Evolutionary conservation across 2,113 vertebrate genomes (phyloP).

Genomic region (Clinocottus analis): DNA sequence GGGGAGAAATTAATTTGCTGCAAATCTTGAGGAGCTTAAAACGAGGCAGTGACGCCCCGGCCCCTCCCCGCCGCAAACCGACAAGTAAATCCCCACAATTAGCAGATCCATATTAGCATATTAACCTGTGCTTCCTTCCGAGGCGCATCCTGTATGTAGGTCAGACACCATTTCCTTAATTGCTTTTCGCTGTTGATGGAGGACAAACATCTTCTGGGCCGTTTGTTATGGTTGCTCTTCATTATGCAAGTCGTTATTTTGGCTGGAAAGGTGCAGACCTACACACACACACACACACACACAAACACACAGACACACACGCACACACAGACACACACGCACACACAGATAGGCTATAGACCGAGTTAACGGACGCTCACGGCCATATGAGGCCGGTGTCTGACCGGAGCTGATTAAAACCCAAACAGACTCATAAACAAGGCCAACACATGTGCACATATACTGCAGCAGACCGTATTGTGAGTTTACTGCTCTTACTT

Average conservation of each 20-base stretch:
- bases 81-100: constrained; percentile 80
- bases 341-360: constrained; percentile 6
- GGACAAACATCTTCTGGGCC: constrained; percentile 73
- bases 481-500: background rate
- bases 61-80: constrained; percentile 54
- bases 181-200: constrained; percentile 70
- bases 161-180: constrained; percentile 83
- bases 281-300: background rate
- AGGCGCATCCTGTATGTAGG: constrained; percentile 81
- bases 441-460: constrained; percentile 60
- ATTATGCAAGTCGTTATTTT: constrained; percentile 73
- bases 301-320: constrained; percentile 4
- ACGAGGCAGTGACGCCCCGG: constrained; percentile 66
- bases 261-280: constrained; percentile 56
- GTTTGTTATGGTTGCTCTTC: constrained; percentile 62
- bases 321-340: background rate
- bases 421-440: constrained; percentile 71
- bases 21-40: constrained; percentile 75
- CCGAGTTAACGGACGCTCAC: constrained; percentile 74
- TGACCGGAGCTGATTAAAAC: constrained; percentile 65
- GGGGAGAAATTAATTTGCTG: constrained; percentile 81
- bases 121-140: constrained; percentile 80
- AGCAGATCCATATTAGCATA: constrained; percentile 85
- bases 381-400: constrained; percentile 69
- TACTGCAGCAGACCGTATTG: constrained; percentile 42